Base-by-base conservation (phyloP, 2,113 vertebrate species). In the Prietella phreatophila region DNA sequence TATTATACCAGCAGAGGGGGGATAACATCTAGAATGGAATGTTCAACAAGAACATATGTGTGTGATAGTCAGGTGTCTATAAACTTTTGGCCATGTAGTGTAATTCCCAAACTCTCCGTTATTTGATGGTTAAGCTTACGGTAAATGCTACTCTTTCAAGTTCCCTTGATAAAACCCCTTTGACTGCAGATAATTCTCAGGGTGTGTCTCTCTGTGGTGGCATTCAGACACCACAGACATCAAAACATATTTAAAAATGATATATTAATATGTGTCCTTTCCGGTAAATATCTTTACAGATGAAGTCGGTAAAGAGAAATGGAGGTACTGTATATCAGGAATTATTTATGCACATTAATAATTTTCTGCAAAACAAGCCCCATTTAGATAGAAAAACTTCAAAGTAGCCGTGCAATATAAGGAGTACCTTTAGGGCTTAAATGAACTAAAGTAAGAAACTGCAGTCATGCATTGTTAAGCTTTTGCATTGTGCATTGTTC, bases 401-500 rank as follows among this genome's bases (percentile, higher is more conserved):
- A 76, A 42, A 42, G 36, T n/a, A 63, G 10, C 0, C 4, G n/a
- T 19, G 42, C 0, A 25, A 50, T 61, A 61, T 20, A 47, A 60
- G 8, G 63, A 55, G 9, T 9, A 81, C 3, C 1, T 58, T 56
- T 81, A 84, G 36, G 11, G 63, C n/a, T 30, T 53, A 67, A 42
- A 63, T 33, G 9, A 80, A 67, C 22, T 33, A 79, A 53, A 42
- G n/a, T 36, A 47, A 25, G 4, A 50, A 50, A 81, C 30, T 55
- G 75, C 42, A 63, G 56, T 47, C 15, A 36, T 53, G 75, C 60
- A 80, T 69, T 22, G 30, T 81, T 2, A 33, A 79, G 85, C 71
- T 80, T 36, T 58, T 69, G 33, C 22, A 19, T 75, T 69, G 42
- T 67, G 30, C 85, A 63, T 65, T 86, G 39, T 86, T 86, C 71